Evolutionary conservation across 2,797 vertebrate species (phyloP).

Genomic region (Onychomys leucogaster): DNA sequence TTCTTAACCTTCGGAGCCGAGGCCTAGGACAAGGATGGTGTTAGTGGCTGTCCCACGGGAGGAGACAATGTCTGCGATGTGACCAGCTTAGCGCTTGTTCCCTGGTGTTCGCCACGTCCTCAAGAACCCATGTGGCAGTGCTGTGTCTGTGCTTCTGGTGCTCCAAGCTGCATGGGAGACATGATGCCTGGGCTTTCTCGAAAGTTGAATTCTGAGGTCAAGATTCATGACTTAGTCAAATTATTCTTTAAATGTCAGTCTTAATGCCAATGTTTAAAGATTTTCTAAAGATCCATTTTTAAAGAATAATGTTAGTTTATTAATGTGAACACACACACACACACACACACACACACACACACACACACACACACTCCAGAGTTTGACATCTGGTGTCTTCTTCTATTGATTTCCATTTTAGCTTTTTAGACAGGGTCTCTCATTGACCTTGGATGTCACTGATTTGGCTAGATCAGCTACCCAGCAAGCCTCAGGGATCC

Average conservation of each 20-base stretch:
- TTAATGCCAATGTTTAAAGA: neutral
- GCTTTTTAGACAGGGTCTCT: neutral
- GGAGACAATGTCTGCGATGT: neutral
- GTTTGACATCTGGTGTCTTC: neutral
- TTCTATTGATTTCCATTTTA: neutral
- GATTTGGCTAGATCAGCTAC: neutral
- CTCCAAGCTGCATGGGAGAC: neutral
- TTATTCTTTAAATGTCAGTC: neutral
- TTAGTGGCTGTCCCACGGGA: fast-evolving
- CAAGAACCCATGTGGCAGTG: neutral
- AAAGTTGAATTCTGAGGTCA: slow-evolving; percentile 19
- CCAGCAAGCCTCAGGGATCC: neutral
- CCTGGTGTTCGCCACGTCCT: fast-evolving
- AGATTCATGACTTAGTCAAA: neutral
- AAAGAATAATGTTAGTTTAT: neutral
- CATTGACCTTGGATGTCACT: neutral
- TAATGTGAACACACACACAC: neutral
- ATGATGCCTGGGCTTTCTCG: neutral
- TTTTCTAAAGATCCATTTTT: neutral
- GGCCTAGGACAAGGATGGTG: too few relatives aligned
- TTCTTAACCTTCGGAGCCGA: neutral
- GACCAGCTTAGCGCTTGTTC: neutral
- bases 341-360: neutral
- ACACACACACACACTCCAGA: neutral
- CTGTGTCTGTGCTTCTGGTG: neutral